Evolutionary conservation across 2,888 invertebrate genomes (phyloP).

Genomic region (Malacosoma neustria): DNA sequence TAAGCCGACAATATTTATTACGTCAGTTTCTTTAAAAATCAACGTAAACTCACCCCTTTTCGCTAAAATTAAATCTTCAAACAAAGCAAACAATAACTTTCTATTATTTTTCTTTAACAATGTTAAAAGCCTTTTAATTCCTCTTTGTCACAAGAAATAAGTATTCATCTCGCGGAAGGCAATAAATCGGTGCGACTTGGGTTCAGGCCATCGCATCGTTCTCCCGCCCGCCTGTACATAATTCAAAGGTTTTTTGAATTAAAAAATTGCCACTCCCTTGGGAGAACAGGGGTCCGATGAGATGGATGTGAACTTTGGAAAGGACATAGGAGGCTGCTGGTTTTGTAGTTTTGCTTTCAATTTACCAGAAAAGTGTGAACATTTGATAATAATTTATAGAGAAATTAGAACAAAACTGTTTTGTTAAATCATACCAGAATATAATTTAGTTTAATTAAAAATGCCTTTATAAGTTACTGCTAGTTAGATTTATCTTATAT

Average conservation of each 20-base stretch:
- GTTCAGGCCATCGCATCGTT: neutral
- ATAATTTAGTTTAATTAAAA: no score
- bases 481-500: no score
- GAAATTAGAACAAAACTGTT: no score
- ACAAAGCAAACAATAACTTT: neutral
- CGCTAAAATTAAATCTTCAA: no score
- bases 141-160: neutral
- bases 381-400: no score
- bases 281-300: neutral
- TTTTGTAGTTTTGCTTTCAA: no score
- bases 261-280: neutral
- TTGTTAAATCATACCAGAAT: no score
- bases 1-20: no score
- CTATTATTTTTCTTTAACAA: neutral
- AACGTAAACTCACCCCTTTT: no score
- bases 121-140: neutral
- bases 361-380: no score
- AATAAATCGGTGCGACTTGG: neutral
- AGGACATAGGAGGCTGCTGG: neutral
- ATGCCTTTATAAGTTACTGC: no score
- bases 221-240: neutral
- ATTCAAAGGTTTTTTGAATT: neutral
- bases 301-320: neutral
- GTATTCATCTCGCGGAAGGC: neutral
- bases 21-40: no score